These are phyloP conservation scores for Oncopeltus fasciatus DNA, from an alignment of 1,140 invertebrate species.

Conservation along the genomic window DNA sequence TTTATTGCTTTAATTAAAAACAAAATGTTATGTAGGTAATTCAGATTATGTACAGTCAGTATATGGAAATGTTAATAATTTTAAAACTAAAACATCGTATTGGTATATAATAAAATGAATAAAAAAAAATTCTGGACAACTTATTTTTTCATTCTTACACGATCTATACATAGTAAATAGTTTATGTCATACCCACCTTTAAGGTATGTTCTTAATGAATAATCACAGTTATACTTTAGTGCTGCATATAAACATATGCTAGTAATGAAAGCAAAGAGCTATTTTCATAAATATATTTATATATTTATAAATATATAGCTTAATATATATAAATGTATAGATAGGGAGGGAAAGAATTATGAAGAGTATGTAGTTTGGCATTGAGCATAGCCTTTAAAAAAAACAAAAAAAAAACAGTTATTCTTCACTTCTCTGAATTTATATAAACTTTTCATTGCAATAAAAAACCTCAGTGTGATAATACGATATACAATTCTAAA, in stretches of 20 bases:
- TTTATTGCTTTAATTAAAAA: not conserved
- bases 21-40: not conserved
- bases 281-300: not conserved
- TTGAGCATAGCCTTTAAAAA: not conserved
- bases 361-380: not conserved
- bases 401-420: no score
- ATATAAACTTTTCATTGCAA: no score
- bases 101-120: not conserved
- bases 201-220: not conserved
- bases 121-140: not conserved
- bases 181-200: not conserved
- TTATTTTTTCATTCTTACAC: not conserved
- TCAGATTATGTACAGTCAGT: not conserved
- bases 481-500: no score
- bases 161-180: not conserved
- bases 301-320: not conserved
- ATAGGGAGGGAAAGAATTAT: not conserved
- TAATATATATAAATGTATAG: not conserved
- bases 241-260: slow-evolving; percentile 17
- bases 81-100: no score
- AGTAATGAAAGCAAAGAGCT: slow-evolving; percentile 7
- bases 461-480: no score
- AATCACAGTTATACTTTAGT: slow-evolving; percentile 20
- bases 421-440: not conserved
- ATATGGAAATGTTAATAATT: no score